These are phyloP conservation scores for Lamellibrachia luymesi DNA, from an alignment of 1,140 invertebrate genomes.

Conservation along the genomic window DNA sequence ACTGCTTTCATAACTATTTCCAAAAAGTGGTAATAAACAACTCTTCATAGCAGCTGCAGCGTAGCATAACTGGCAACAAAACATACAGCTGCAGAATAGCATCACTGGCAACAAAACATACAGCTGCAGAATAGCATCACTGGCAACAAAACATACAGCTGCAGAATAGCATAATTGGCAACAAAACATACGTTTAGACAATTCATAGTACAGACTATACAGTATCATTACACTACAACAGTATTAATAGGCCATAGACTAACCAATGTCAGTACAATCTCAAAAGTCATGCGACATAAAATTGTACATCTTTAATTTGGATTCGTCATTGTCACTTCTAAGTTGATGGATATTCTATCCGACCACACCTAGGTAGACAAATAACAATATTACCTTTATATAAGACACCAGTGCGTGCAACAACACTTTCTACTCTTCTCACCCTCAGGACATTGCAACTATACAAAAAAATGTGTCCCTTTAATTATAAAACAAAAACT, in stretches of 20 bases:
- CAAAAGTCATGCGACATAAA: neutral
- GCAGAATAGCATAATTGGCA: neutral
- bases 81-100: neutral
- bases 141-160: no score
- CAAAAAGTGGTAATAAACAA: neutral
- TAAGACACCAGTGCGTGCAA: neutral
- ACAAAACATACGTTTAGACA: no score
- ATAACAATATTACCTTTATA: neutral
- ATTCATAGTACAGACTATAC: neutral
- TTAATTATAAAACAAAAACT: neutral
- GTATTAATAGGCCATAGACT: neutral
- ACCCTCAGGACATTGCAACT: no score
- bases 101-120: neutral
- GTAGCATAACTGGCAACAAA: neutral
- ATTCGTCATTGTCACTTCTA: neutral
- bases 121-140: neutral
- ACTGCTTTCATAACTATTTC: neutral
- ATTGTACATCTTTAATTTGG: neutral
- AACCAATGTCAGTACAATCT: neutral
- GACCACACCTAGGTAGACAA: neutral
- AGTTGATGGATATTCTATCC: neutral
- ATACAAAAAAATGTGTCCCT: no score
- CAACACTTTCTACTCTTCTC: neutral
- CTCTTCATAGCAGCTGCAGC: neutral
- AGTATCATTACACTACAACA: neutral